Percentiles rank a stretch among this genome's conserved stretches.
These are phyloP conservation scores for Muschampia plurimacula DNA, from an alignment of 2,888 invertebrate species.

Conservation along the genomic window DNA sequence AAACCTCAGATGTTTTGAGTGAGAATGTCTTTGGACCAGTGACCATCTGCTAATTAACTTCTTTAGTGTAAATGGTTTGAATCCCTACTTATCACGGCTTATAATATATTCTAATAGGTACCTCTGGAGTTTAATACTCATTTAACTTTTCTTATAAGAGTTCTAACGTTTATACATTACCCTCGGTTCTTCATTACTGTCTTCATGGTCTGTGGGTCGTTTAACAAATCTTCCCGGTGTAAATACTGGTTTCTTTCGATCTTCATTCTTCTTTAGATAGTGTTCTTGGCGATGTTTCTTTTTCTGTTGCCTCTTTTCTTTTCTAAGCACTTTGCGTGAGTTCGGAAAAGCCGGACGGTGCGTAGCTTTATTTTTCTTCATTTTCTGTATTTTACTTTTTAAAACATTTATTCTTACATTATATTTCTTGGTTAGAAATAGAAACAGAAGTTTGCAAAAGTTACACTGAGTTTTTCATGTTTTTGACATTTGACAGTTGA, in stretches of 20 bases:
- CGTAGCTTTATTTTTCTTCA: conserved; percentile 63
- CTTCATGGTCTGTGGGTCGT: conserved; percentile 57
- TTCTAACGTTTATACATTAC: conserved; percentile 47
- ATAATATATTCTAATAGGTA: neutral
- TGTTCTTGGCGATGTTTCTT: conserved; percentile 84
- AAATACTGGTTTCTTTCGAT: conserved; percentile 50
- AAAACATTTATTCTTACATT: neutral
- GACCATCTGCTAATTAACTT: too few species aligned
- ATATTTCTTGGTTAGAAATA: too few species aligned
- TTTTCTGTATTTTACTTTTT: conserved; percentile 44
- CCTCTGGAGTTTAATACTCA: neutral
- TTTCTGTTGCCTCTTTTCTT: conserved; percentile 89
- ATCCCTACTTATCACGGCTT: too few species aligned
- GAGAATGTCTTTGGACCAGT: too few species aligned
- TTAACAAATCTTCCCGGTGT: conserved; percentile 72
- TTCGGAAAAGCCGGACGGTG: conserved; percentile 62
- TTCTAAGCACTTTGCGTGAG: conserved; percentile 89
- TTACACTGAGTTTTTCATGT: too few species aligned
- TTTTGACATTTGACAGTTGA: too few species aligned
- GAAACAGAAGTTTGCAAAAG: too few species aligned
- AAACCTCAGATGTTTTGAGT: too few species aligned
- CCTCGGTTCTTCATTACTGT: conserved; percentile 51
- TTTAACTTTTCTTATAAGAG: neutral
- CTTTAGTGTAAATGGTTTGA: too few species aligned
- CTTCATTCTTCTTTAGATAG: conserved; percentile 69